Evolutionary conservation across 2,113 vertebrate genomes (phyloP).

Genomic region (Garra rufa): DNA sequence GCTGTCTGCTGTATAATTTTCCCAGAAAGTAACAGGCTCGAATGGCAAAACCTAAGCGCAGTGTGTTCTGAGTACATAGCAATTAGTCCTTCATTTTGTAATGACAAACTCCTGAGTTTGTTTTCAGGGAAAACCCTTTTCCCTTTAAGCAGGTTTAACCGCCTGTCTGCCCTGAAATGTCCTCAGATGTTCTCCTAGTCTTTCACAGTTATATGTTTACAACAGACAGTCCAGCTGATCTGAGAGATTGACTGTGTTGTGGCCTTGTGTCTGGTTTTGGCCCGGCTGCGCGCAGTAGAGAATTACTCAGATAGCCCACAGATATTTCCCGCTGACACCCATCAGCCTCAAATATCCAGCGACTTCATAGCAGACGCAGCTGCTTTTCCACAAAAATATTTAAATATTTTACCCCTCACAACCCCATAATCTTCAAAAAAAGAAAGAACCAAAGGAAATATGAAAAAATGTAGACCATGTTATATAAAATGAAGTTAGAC

Average conservation of each 20-base stretch:
- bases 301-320: conserved; percentile 22
- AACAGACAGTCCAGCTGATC: conserved; percentile 15
- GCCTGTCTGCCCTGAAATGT: background rate
- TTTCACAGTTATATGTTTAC: conserved; percentile 39
- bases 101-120: conserved; percentile 68
- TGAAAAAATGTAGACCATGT: background rate
- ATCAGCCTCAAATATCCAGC: conserved; percentile 21
- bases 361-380: conserved; percentile 9
- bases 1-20: conserved; percentile 80
- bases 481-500: background rate
- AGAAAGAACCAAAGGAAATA: background rate
- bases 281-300: background rate
- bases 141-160: conserved; percentile 46
- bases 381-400: background rate
- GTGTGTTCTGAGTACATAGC: conserved; percentile 72
- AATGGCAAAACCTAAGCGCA: conserved; percentile 75
- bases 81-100: conserved; percentile 77
- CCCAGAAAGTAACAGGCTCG: conserved; percentile 67
- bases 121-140: conserved; percentile 53
- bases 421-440: background rate
- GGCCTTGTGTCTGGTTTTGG: conserved; percentile 15
- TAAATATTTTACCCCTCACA: background rate
- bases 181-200: background rate
- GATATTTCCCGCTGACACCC: conserved; percentile 39
- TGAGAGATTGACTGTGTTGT: conserved; percentile 2